Evolutionary conservation across 2,888 invertebrate genomes (phyloP), one percentile per base, ranked within the genome.

Genomic region (Dolomedes plantarius): DNA sequence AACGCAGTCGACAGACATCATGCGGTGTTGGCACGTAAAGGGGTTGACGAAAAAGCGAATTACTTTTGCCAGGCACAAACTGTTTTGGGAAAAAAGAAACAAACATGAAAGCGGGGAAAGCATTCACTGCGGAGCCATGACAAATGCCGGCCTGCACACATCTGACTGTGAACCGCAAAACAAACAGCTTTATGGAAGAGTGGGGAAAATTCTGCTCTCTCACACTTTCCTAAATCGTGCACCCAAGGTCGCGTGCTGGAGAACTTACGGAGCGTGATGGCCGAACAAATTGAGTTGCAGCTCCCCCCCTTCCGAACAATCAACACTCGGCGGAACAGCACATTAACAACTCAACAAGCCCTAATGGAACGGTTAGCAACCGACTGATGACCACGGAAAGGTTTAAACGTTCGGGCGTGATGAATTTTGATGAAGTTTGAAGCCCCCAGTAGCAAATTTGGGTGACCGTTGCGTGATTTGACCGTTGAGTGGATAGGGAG

Each of bases 351-450:
- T 46, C 41, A 46, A 46, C 64, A 28, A 27, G 62, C 13, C 6
- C 62, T 81, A 82, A 69, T 64, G 64, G 81, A 69, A 71, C 81
- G 69, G 75, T 75, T 82, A 69, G 64, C 36, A 69, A 50, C 6
- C n/a, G 67, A 28, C 46, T 68, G 72, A 73, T 65, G 74, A 65
- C 46, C 65, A 46, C 27, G 31, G 19, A 28, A 29, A 72, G 64
- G 79, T 79, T 79, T 79, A 65, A 32, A 69, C 72, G 56, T 65
- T 29, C 64, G 13, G 68, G 69, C 75, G 75, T 36, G 46, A 32
- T 56, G 75, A 82, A 82, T 82, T 82, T 82, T 64, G 82, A 82
- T 82, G 74, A 82, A 82, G 75, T 82, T 76, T 68, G 67, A 71
- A 19, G 68, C 23, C 68, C 36, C 39, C 39, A 64, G 13, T 1